Percentiles rank a stretch among this genome's conserved stretches.
These are phyloP conservation scores for Nematolebias whitei DNA, from an alignment of 2,113 vertebrate species.

Conservation along the genomic window DNA sequence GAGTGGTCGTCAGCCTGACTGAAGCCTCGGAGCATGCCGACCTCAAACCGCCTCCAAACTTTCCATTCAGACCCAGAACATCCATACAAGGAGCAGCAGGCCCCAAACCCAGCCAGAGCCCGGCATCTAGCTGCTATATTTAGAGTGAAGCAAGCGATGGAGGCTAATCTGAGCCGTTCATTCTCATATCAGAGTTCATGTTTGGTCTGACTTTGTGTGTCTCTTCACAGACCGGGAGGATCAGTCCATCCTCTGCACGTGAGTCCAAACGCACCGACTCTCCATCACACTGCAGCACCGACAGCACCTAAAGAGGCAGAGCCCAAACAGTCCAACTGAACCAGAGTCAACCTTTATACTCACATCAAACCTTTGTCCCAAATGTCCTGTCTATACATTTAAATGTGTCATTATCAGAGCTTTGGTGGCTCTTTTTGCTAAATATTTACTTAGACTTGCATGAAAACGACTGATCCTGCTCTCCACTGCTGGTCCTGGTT, in stretches of 20 bases:
- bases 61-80: conserved; percentile 52
- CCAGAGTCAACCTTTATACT: too few relatives aligned
- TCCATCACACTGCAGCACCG: neutral
- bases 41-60: conserved; percentile 38
- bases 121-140: conserved; percentile 64
- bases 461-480: too few relatives aligned
- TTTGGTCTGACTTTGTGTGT: conserved; percentile 36
- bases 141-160: conserved; percentile 44
- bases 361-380: too few relatives aligned
- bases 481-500: too few relatives aligned
- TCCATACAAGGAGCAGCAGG: conserved; percentile 71
- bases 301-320: too few relatives aligned
- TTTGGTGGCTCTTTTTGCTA: neutral
- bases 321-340: too few relatives aligned
- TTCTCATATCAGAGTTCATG: conserved; percentile 36
- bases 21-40: conserved; percentile 44
- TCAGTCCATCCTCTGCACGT: conserved; percentile 82
- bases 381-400: too few relatives aligned
- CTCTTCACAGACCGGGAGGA: conserved; percentile 75
- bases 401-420: neutral
- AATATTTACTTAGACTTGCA: neutral
- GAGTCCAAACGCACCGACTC: conserved; percentile 50
- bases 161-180: conserved; percentile 50
- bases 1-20: neutral
- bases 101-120: conserved; percentile 32